These are phyloP conservation scores for Parelbella ahira DNA, from an alignment of 2,888 invertebrate species.

Conservation along the genomic window DNA sequence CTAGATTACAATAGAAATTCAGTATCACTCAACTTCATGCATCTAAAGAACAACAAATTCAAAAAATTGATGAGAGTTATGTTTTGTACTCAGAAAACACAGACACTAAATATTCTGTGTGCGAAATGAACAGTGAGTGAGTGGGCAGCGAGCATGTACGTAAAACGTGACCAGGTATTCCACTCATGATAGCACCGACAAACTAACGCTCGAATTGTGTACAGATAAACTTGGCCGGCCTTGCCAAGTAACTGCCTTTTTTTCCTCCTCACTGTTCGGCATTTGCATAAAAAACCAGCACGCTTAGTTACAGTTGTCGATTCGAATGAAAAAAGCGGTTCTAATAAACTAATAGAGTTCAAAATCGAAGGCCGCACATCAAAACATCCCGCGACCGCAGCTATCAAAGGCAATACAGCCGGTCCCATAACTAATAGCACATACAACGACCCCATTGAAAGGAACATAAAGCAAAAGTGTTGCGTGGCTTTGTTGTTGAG, in stretches of 20 bases:
- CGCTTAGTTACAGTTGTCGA: slow-evolving; percentile 11
- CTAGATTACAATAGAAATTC: too few species aligned
- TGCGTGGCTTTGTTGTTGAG: slow-evolving; percentile 17
- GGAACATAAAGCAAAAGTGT: slow-evolving; percentile 17
- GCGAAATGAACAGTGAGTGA: too few species aligned
- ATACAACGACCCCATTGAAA: slow-evolving; percentile 9
- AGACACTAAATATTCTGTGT: too few species aligned
- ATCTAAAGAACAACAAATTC: too few species aligned
- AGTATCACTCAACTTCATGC: too few species aligned
- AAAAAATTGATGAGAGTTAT: too few species aligned
- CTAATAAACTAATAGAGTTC: slow-evolving; percentile 17
- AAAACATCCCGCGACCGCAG: not conserved
- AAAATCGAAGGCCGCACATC: slow-evolving; percentile 16
- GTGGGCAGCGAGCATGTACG: too few species aligned
- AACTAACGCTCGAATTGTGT: slow-evolving; percentile 11
- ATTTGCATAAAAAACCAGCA: slow-evolving; percentile 19
- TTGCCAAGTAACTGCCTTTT: slow-evolving; percentile 17
- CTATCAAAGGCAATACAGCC: slow-evolving; percentile 12
- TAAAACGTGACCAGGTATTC: slow-evolving; percentile 14
- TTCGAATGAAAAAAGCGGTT: slow-evolving; percentile 10
- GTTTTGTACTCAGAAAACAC: too few species aligned
- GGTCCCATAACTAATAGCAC: slow-evolving; percentile 7
- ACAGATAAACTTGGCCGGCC: slow-evolving; percentile 19
- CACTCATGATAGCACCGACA: slow-evolving; percentile 14
- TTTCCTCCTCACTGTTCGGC: slow-evolving; percentile 19